Base-by-base conservation (phyloP, 2,888 invertebrate species). In the Noctua janthe region DNA sequence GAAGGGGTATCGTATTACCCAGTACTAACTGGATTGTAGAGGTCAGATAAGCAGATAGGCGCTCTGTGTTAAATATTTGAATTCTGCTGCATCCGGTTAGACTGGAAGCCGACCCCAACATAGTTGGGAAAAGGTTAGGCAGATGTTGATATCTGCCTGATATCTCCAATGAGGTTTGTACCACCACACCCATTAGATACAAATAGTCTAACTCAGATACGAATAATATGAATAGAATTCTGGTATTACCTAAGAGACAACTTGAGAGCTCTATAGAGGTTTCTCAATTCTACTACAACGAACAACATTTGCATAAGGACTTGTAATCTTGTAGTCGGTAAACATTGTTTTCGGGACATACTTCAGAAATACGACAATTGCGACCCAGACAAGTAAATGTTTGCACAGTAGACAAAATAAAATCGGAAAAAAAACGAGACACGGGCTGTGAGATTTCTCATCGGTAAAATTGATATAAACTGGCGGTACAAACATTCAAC, bases 281-380 rank as follows among this genome's bases (percentile, higher is more conserved):
- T n/a, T 29, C 71, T 56, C 13, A 13, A 47, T 47, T 76, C 23
- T 49, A 72, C 73, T 35, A n/a, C 73, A 6, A 54, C 54, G n/a
- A 71, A 71, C 54, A 54, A 80, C 10, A 72, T 81, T 80, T 81
- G 49, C 80, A 80, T 72, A 71, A 66, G 56, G 66, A 29, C 39
- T 49, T 56, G 39, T 29, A 23, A 49, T 29, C 49, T 69, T 23
- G n/a, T 70, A 7, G n/a, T 17, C 29, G 47, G 47, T 47, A 54
- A 39, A 54, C n/a, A 35, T 8, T 39, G 29, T 67, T 67, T 64
- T 71, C 23, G 29, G n/a, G 15, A 35, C 20, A 17, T 43, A 1
- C 66, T 54, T 43, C 47, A 0, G 6, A 39, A 62, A 47, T 8
- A 54, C 51, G 35, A 49, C 11, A 17, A 20, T n/a, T 15, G 47